Percentiles rank a stretch among this genome's conserved stretches.
These are phyloP conservation scores for Dimorphilus gyrociliatus DNA, from an alignment of 2,888 invertebrate genomes.

Conservation along the genomic window DNA sequence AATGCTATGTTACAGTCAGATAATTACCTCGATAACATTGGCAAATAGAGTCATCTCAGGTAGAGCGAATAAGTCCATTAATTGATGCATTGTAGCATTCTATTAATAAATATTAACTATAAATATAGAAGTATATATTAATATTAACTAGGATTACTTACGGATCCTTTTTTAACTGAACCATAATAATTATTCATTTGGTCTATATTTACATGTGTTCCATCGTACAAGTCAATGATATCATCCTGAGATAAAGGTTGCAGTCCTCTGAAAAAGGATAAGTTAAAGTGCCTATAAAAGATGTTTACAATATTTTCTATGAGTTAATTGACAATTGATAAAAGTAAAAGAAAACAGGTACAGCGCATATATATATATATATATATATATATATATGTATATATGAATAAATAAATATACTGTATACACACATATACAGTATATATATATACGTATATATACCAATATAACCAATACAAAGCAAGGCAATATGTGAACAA, in stretches of 20 bases:
- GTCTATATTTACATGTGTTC: constrained; percentile 35
- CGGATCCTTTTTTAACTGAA: constrained; percentile 16
- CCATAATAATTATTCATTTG: constrained; percentile 35
- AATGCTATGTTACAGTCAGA: too few species aligned
- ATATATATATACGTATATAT: constrained; percentile 1
- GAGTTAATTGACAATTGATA: background rate
- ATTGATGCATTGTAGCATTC: constrained; percentile 68
- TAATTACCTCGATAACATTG: constrained; percentile 60
- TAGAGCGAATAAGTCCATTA: constrained; percentile 87
- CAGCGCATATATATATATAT: background rate
- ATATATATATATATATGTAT: background rate
- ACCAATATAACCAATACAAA: constrained; percentile 1
- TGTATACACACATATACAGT: background rate
- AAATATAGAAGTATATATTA: too few species aligned
- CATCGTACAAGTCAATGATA: constrained; percentile 60
- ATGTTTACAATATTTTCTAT: background rate
- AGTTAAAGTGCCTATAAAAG: constrained; percentile 30
- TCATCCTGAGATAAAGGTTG: constrained; percentile 65
- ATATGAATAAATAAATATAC: constrained; percentile 1
- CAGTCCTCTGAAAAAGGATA: constrained; percentile 45
- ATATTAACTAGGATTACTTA: constrained; percentile 4
- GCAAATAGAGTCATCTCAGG: constrained; percentile 87
- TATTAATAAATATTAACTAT: constrained; percentile 37
- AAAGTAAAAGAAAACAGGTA: constrained; percentile 4
- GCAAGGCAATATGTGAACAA: too few species aligned